A percentile compares a stretch with the other conserved stretches of the same genome.
Conservation (phyloP, 2,888 invertebrate species). For the Ceriagrion tenellum region DNA sequence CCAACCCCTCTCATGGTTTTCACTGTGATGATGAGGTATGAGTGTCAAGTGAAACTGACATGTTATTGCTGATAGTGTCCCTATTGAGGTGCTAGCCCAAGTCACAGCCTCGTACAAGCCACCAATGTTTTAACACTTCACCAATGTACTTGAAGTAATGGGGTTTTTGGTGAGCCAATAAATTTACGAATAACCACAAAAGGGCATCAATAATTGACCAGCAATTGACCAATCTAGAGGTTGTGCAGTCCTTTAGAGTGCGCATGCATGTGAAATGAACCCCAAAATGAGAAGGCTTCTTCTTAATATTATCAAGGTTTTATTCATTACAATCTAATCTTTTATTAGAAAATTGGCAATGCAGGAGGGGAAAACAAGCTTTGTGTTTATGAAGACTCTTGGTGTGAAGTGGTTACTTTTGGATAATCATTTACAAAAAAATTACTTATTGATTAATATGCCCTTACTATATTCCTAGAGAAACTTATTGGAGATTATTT, state of each 20-base stretch:
- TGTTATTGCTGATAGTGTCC: constrained; percentile 39
- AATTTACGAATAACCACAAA: not conserved
- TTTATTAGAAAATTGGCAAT: constrained; percentile 54
- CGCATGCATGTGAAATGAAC: constrained; percentile 41
- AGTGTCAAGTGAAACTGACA: constrained; percentile 60
- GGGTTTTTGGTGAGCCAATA: constrained; percentile 13
- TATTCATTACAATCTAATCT: constrained; percentile 44
- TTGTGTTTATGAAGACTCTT: constrained; percentile 55
- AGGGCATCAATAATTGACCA: constrained; percentile 45
- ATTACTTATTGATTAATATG: not conserved
- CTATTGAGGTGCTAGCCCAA: constrained; percentile 36
- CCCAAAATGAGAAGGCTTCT: constrained; percentile 51
- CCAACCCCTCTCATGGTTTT: constrained; percentile 57
- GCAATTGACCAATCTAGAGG: constrained; percentile 57
- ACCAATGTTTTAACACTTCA: constrained; percentile 18
- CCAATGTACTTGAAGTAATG: constrained; percentile 10
- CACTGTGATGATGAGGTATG: constrained; percentile 49
- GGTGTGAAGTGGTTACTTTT: constrained; percentile 59
- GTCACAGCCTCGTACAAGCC: constrained; percentile 31
- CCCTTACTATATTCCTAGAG: constrained; percentile 6
- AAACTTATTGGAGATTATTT: constrained; percentile 41
- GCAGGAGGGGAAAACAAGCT: constrained; percentile 52
- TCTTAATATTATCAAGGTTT: constrained; percentile 59
- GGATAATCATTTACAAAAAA: constrained; percentile 40
- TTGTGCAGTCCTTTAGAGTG: constrained; percentile 52